A percentile compares a stretch with the other conserved stretches of the same genome.
Evolutionary conservation across 2,888 invertebrate species (phyloP).

Genomic region (Eupithecia inturbata): DNA sequence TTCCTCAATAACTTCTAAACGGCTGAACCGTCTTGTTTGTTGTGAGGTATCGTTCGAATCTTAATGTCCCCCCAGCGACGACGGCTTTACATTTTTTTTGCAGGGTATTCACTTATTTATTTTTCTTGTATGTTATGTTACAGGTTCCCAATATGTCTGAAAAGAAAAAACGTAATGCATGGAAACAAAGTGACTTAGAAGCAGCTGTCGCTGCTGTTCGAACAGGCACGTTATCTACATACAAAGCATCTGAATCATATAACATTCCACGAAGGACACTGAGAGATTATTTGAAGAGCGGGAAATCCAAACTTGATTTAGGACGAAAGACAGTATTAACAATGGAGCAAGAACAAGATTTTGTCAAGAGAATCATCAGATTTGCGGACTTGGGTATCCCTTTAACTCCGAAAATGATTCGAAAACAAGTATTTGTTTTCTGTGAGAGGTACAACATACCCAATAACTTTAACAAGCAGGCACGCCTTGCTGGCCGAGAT

Average conservation of each 20-base stretch:
- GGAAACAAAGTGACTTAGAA: conserved; percentile 13
- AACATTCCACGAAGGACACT: conserved; percentile 16
- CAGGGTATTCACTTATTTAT: too few species aligned
- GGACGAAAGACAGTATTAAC: conserved; percentile 4
- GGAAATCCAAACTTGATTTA: background rate
- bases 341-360: conserved; percentile 18
- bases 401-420: conserved; percentile 10
- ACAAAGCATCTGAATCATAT: background rate
- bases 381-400: conserved; percentile 7
- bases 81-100: too few species aligned
- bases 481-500: conserved; percentile 21
- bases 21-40: too few species aligned
- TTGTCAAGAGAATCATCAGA: conserved; percentile 15
- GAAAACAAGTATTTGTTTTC: conserved; percentile 26
- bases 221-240: background rate
- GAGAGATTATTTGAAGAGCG: background rate
- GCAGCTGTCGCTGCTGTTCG: conserved; percentile 13
- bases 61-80: too few species aligned
- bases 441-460: conserved; percentile 31
- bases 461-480: conserved; percentile 33
- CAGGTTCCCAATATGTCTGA: conserved; percentile 7
- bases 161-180: conserved; percentile 12
- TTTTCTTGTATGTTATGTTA: too few species aligned
- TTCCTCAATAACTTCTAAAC: too few species aligned
- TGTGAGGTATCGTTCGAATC: too few species aligned